Evolutionary conservation across 2,888 invertebrate species (phyloP), one percentile per base, ranked within the genome.

Genomic region (Oegoconia quadripuncta): DNA sequence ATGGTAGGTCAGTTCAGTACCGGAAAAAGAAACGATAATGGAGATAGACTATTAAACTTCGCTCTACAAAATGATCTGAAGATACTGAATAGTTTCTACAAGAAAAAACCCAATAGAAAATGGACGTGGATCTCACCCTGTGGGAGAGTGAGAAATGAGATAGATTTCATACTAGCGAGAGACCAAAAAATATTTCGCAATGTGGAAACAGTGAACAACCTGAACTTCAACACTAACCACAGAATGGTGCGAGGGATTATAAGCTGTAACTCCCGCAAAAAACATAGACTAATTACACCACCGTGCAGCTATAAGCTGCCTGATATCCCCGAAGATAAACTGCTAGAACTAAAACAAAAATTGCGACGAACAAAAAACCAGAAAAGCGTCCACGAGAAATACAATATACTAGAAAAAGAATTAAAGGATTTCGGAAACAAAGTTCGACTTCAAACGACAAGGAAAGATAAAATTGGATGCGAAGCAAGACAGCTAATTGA

Each of bases 71-170:
- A 44, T 20, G 35, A 47, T 43, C 30, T 52, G 39, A 23, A 40
- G 23, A 33, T 56, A 16, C 40, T 50, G 32, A 53, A 50, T 31
- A 46, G 13, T 29, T 42, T 25, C n/a, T 50, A 38, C 16, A 44
- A 43, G 17, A 46, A 37, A 33, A 46, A 39, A 12, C 33, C 14
- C n/a, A 37, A 39, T 3, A 45, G 36, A 20, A 52, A 46, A 42
- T 49, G 45, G 44, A 52, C 50, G n/a, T 50, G 50, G 48, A 23
- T 22, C 18, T 51, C 48, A 8, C 50, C 51, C 2, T 42, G 51
- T 20, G 49, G 50, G 1, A 11, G 12, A 30, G 25, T 37, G 35
- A 45, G 33, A 44, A 51, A 50, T 25, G 46, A 52, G 15, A 52
- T 50, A 37, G 50, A 54, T 26, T 51, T 34, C 13, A 46, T 49